These are phyloP conservation scores for Acestrorhynchus altus DNA, from an alignment of 2,797 vertebrate species.

Conservation along the genomic window DNA sequence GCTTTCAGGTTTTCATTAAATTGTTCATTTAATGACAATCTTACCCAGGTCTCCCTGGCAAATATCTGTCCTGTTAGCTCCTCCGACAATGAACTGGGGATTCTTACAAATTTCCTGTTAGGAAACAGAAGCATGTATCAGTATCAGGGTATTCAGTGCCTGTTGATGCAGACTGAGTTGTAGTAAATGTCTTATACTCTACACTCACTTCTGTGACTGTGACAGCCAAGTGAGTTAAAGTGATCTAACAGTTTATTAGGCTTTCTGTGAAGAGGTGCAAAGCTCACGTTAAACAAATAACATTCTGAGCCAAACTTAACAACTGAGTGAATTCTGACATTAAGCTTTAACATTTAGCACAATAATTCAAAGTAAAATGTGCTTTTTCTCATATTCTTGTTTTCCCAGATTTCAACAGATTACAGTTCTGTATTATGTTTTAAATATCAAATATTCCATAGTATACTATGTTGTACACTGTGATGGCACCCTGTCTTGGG, in stretches of 20 bases:
- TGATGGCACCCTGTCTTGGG: too few relatives aligned
- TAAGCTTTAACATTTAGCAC: too few relatives aligned
- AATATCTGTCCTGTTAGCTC: conserved; percentile 93
- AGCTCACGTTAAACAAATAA: neutral
- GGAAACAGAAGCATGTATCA: conserved; percentile 12
- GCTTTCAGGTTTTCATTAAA: neutral
- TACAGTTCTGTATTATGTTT: too few relatives aligned
- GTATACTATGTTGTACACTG: too few relatives aligned
- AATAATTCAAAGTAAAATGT: too few relatives aligned
- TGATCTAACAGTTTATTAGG: neutral
- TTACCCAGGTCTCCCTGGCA: conserved; percentile 91
- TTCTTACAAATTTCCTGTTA: conserved; percentile 91
- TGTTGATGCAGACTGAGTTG: neutral
- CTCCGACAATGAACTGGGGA: conserved; percentile 87
- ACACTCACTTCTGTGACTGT: neutral
- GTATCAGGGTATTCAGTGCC: neutral
- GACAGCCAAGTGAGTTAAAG: neutral
- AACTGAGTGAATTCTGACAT: neutral
- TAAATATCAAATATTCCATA: too few relatives aligned
- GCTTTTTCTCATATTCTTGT: too few relatives aligned
- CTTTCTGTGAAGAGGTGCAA: neutral
- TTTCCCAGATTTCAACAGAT: too few relatives aligned
- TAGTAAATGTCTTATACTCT: neutral
- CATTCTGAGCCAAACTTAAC: neutral
- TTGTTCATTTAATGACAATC: neutral